Percentiles rank a stretch among this genome's conserved stretches.
phyloP scores from a whole-genome alignment of 2,888 invertebrate genomes.

The Stenchaetothrips biformis region DNA sequence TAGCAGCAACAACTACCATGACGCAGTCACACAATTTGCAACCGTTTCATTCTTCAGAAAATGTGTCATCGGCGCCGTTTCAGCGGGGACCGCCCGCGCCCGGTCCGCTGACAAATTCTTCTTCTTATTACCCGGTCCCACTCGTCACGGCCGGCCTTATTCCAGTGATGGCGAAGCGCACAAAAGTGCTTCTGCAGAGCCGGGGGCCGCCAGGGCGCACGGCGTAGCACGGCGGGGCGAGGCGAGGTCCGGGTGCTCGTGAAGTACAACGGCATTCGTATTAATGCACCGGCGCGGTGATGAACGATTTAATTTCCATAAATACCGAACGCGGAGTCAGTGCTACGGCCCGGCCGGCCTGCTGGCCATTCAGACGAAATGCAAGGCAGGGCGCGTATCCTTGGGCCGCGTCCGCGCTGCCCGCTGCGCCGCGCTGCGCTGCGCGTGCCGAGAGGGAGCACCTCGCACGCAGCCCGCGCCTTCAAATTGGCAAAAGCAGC shows the following conservation, averaged over 20 bases:
- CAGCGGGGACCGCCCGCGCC: too few relatives aligned
- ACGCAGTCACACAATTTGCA: too few relatives aligned
- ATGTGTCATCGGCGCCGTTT: too few relatives aligned
- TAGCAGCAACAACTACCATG: too few relatives aligned
- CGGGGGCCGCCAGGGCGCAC: neutral
- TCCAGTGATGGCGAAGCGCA: neutral
- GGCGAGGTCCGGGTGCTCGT: too few relatives aligned
- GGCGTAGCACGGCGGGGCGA: too few relatives aligned
- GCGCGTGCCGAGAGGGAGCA: too few relatives aligned
- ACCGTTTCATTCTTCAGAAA: too few relatives aligned
- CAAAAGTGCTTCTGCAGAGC: neutral
- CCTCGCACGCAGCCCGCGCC: neutral
- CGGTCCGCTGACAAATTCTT: too few relatives aligned
- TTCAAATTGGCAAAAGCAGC: neutral
- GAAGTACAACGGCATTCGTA: neutral
- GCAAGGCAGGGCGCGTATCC: neutral
- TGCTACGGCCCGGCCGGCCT: too few relatives aligned
- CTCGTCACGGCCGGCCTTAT: neutral
- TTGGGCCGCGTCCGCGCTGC: neutral
- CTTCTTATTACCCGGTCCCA: neutral
- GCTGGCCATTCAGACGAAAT: conserved; percentile 1
- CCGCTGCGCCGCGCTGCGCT: too few relatives aligned
- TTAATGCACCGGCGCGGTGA: neutral
- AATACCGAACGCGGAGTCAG: neutral
- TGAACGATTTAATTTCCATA: conserved; percentile 9